Base-by-base conservation (phyloP, 2,888 invertebrate genomes). In the Gasteruption jaculator region DNA sequence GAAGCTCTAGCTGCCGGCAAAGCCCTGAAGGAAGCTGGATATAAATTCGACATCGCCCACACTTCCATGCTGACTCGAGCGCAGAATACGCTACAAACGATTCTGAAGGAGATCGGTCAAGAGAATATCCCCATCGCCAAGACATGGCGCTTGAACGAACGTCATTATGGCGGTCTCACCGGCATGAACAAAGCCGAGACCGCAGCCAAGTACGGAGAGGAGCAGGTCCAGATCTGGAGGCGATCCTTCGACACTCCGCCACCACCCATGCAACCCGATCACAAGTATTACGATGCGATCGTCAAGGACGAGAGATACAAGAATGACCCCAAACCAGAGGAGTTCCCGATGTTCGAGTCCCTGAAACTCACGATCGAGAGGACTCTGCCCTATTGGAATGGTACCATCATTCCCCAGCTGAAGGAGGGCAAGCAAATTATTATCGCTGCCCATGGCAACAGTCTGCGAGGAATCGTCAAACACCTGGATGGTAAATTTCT, bases 401-500 rank as follows among this genome's bases (percentile, higher is more conserved):
- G 87, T 61, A 78, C 82, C 29, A 82, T 96, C 71, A 80, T 91
- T 60, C 82, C 92, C 54, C 78, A 91, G 74, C 78, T 91, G 49
- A 87, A 86, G 62, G 85, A 79, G 54, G 89, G 89, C 36, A 85
- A 86, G 63, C 80, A 73, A 19, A 81, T 91, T 38, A 77, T 91
- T 35, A 85, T 91, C 60, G 89, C 86, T 20, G 88, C 90, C 16
- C 91, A 91, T 62, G 91, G 91, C 32, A 91, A 91, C 69, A 88
- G 89, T 61, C 78, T 90, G 25, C 75, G 91, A 58, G 90, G 89
- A 44, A 85, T 91, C 53, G 86, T 91, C 1, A 91, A 91, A 71
- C 85, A 89, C 73, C 79, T 91, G 62, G 89, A 91, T 69, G 75
- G 86, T 86, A 73, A 29, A 40, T 29, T 12, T 26, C 37, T 34